Evolutionary conservation across 2,113 vertebrate genomes (phyloP).

Genomic region (Lophotis ruficrista): DNA sequence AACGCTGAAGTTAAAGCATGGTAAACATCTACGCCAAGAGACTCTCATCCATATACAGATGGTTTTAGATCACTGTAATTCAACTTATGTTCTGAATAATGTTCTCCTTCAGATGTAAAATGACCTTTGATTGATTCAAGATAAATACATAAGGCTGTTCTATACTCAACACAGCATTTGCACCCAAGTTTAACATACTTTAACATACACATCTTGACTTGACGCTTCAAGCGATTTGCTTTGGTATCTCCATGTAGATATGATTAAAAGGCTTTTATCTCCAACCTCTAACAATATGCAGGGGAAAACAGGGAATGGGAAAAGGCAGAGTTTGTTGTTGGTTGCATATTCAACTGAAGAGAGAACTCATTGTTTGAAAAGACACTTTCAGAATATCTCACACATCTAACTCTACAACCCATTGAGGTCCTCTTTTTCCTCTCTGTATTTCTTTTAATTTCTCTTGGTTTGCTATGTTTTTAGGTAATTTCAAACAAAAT

Average conservation of each 20-base stretch:
- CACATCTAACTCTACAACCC: not conserved
- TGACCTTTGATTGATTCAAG: constrained; percentile 7
- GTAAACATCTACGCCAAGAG: not conserved
- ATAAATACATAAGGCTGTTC: not conserved
- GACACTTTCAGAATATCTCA: not conserved
- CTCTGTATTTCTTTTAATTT: not conserved
- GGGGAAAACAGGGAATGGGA: constrained; percentile 1
- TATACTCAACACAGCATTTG: not conserved
- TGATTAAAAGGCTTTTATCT: constrained; percentile 34
- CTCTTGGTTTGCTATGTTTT: not conserved
- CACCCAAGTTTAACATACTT: constrained; percentile 24
- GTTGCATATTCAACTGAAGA: not conserved
- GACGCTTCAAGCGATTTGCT: not conserved
- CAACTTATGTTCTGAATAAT: not conserved
- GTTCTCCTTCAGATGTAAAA: constrained; percentile 3
- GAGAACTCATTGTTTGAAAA: not conserved
- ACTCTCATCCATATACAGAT: not conserved
- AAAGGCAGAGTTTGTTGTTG: not conserved
- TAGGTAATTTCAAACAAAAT: not conserved
- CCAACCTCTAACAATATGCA: not conserved
- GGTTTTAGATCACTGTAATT: not conserved
- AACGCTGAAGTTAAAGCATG: not conserved
- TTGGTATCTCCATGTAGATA: constrained; percentile 3
- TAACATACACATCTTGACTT: not conserved
- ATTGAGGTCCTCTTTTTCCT: not conserved